Evolutionary conservation across 2,797 vertebrate species (phyloP), one percentile per base, ranked within the genome.

Genomic region (Notolepis coatsorum): DNA sequence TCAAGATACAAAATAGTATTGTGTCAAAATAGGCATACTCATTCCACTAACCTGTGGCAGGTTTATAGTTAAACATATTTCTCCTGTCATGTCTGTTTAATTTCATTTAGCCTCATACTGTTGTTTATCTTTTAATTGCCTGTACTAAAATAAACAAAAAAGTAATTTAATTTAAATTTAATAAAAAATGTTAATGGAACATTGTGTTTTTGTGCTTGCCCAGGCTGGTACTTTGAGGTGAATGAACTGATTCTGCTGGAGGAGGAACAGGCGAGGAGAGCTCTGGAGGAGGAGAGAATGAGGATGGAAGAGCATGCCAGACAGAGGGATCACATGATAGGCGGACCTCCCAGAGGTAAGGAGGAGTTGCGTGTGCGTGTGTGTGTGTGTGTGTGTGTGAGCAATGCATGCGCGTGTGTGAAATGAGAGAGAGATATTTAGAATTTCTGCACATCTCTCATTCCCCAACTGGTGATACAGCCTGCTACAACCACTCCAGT

Each of bases 201-300:
- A n/a, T n/a, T 33, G 39, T 41, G n/a, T 41, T 17, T 41, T 41
- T 17, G n/a, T 17, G 12, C 20, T 18, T 42, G 0, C 28, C 31
- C 84, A 91, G 88, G 92, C 53, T 91, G 89, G 84, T 93, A 90
- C 85, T 93, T 93, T 71, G 88, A 90, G 74, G 90, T 93, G 79
- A 89, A 91, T 5, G 86, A 92, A 64, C 51, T 89, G 75, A 89
- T 92, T 61, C 66, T 91, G 6, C 65, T 86, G 58, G 84, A 86
- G 48, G 86, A 91, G 13, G 87, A 92, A 71, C 90, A 87, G 61
- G 80, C 84, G 27, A 72, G 87, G 58, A 83, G 75, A 65, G 85
- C 89, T 41, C 83, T 91, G 79, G 88, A 92, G 66, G 87, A 91
- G 33, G 84, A 88, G 84, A 83, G 86, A 74, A 84, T 88, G 84